Conservation (phyloP, 2,888 invertebrate genomes). For the Drosophila meridiana region DNA sequence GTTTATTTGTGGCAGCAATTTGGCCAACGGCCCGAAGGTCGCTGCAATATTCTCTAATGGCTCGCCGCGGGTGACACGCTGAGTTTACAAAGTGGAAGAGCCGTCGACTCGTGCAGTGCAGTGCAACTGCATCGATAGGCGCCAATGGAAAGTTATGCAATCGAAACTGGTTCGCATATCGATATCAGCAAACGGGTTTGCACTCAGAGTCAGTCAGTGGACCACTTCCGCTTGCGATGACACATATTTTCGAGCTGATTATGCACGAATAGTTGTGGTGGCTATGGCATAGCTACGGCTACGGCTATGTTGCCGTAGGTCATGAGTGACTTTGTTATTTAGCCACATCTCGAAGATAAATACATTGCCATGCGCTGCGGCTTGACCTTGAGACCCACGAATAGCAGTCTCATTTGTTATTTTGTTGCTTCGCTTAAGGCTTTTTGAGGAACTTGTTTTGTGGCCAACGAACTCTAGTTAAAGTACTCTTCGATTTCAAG, state of each 20-base stretch:
- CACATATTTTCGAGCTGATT: slow-evolving; percentile 41
- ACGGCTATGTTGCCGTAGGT: slow-evolving; percentile 67
- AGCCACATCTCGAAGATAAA: slow-evolving; percentile 49
- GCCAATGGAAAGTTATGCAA: slow-evolving; percentile 46
- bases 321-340: slow-evolving; percentile 56
- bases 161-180: slow-evolving; percentile 46
- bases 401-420: slow-evolving; percentile 51
- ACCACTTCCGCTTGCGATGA: slow-evolving; percentile 54
- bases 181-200: slow-evolving; percentile 48
- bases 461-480: slow-evolving; percentile 59
- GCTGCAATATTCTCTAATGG: slow-evolving; percentile 52
- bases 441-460: slow-evolving; percentile 58
- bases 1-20: slow-evolving; percentile 29
- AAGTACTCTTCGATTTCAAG: slow-evolving; percentile 35
- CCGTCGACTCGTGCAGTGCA: slow-evolving; percentile 3
- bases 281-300: neutral
- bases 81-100: slow-evolving; percentile 19
- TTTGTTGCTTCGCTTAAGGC: slow-evolving; percentile 34
- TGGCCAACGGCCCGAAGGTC: slow-evolving; percentile 50
- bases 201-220: slow-evolving; percentile 35
- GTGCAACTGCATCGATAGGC: slow-evolving; percentile 27
- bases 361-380: slow-evolving; percentile 45
- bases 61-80: slow-evolving; percentile 18
- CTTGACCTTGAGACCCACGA: slow-evolving; percentile 76
- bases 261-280: neutral